Base-by-base conservation (phyloP, 2,888 invertebrate species). In the Oxyscelio sp. region DNA sequence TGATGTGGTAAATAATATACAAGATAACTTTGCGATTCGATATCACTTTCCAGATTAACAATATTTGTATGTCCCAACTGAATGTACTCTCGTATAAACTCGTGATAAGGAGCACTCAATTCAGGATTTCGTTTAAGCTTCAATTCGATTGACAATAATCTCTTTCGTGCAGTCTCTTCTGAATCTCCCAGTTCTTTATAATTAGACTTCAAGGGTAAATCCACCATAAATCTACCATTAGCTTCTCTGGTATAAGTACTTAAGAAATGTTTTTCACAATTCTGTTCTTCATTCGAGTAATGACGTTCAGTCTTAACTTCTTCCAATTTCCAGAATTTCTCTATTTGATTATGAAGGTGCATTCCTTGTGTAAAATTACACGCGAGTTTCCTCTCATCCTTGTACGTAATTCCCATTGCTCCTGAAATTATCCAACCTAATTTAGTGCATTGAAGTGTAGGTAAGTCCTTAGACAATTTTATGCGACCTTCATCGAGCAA, bases 351-450 rank as follows among this genome's bases (percentile, higher is more conserved):
- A 22, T 22, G 15, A 17, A 50, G 19, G 21, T 2, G 15, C 5
- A 5, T 11, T 21, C 21, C 22, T 9, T 22, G 50, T 19, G 17
- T 22, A 13, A 50, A 50, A 22, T 19, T 21, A 11, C 50, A 50
- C 21, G 22, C 5, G 8, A 21, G 21, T 11, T 50, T 11, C 13
- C 3, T 21, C 9, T 4, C 9, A 8, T 2, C 8, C 8, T 13
- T 15, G 5, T 6, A 2, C 21, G 21, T 6, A 5, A 11, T 11
- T 4, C 2, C 13, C 9, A 52, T 24, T 22, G 52, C 2, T 24
- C 86, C 86, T 0, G 83, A 70, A 15, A 87, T 68, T 8, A 89
- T 71, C 89, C 89, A 90, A 8, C 90, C 90, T 4, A 89, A 70
- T 21, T 77, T 54, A 0, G 73, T 77, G 22, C 71, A 59, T 8